phyloP scores from a whole-genome alignment of 1,140 invertebrate species.

The Drosophila truncata region DNA sequence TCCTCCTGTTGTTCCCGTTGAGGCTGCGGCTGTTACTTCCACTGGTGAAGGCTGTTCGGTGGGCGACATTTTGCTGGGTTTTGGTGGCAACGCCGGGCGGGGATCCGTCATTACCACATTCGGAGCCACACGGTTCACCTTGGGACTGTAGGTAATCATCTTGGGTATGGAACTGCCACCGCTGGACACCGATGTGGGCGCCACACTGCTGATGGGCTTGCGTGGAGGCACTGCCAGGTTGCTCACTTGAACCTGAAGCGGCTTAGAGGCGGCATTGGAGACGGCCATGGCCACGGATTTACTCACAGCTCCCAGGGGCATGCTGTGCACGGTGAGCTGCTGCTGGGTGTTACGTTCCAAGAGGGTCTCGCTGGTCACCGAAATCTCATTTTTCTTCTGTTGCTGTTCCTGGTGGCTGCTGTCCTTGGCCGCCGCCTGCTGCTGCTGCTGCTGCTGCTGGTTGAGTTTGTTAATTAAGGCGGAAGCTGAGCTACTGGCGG shows the following conservation, averaged over 20 bases:
- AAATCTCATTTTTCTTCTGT: conserved; percentile 69
- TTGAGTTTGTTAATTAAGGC: conserved; percentile 70
- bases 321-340: conserved; percentile 89
- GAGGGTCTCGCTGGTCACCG: conserved; percentile 76
- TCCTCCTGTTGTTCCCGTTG: conserved; percentile 1
- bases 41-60: conserved; percentile 44
- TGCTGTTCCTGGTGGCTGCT: conserved; percentile 21
- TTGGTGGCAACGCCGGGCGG: conserved; percentile 90
- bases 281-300: conserved; percentile 85
- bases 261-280: conserved; percentile 61
- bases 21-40: conserved; percentile 6
- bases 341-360: conserved; percentile 74
- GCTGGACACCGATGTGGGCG: conserved; percentile 89
- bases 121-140: conserved; percentile 84
- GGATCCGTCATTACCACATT: conserved; percentile 78
- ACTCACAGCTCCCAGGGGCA: conserved; percentile 88
- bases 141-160: conserved; percentile 88
- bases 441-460: conserved; percentile 63
- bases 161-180: conserved; percentile 87
- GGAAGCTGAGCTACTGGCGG: conserved; percentile 68
- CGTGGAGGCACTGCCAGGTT: conserved; percentile 86
- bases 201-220: conserved; percentile 93
- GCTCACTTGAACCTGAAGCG: conserved; percentile 66
- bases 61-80: conserved; percentile 87
- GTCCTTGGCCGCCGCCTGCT: conserved; percentile 37